Percentiles rank a stretch among this genome's conserved stretches.
Conservation (phyloP, 23 tunicate genomes). For the Botrylloides violaceus region DNA sequence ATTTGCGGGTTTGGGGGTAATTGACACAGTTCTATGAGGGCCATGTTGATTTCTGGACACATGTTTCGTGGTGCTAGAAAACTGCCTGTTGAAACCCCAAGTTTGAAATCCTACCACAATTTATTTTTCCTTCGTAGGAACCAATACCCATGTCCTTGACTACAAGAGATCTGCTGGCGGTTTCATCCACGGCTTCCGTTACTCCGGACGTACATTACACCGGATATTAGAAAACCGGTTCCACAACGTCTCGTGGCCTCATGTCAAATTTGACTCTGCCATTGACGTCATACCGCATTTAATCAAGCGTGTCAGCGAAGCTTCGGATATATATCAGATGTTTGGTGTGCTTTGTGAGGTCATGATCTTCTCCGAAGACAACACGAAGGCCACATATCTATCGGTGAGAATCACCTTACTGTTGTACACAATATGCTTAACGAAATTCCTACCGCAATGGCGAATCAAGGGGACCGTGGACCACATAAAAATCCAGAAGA, state of each 20-base stretch:
- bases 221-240: conserved; percentile 49
- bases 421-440: too few relatives aligned
- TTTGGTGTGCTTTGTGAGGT: conserved; percentile 68
- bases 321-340: conserved; percentile 80
- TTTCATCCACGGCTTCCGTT: conserved; percentile 77
- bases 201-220: conserved; percentile 55
- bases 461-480: too few relatives aligned
- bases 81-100: too few relatives aligned
- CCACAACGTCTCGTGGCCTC: conserved; percentile 53
- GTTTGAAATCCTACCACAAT: too few relatives aligned
- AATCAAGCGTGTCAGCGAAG: conserved; percentile 68
- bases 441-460: too few relatives aligned
- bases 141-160: conserved; percentile 66
- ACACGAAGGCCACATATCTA: conserved; percentile 39
- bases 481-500: too few relatives aligned
- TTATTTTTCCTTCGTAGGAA: conserved; percentile 20
- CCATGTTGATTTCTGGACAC: too few relatives aligned
- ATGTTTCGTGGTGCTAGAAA: too few relatives aligned
- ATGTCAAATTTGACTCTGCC: conserved; percentile 35
- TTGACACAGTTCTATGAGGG: too few relatives aligned
- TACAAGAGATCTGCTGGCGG: conserved; percentile 68
- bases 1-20: too few relatives aligned
- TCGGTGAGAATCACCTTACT: neutral
- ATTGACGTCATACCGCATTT: conserved; percentile 51
- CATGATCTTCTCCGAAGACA: conserved; percentile 40